phyloP scores from a whole-genome alignment of 2,113 vertebrate genomes.

The Girardinichthys multiradiatus region DNA sequence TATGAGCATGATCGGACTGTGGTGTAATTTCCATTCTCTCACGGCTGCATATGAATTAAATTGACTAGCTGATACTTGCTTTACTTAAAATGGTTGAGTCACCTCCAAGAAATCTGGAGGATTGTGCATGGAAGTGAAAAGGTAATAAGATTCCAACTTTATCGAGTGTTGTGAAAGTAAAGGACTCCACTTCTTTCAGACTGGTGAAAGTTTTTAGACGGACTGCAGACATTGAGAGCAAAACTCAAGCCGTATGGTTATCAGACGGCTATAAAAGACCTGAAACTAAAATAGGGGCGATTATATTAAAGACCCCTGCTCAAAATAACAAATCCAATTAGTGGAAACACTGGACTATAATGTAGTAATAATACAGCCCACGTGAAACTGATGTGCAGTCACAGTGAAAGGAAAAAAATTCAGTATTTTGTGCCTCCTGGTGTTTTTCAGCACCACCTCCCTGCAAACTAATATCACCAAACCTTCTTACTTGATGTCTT shows the following conservation, averaged over 20 bases:
- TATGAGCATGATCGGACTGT: constrained; percentile 10
- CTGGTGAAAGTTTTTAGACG: background rate
- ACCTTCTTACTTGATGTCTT: background rate
- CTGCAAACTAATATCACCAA: background rate
- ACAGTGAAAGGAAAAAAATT: background rate
- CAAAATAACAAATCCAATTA: background rate
- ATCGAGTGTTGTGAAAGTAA: background rate
- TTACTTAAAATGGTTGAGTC: background rate
- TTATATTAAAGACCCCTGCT: background rate
- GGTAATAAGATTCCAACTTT: background rate
- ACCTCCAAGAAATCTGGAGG: background rate
- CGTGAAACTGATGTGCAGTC: background rate
- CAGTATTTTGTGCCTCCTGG: background rate
- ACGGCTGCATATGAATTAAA: background rate
- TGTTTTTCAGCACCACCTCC: background rate
- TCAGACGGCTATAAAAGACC: background rate
- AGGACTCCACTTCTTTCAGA: background rate
- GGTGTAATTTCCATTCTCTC: background rate
- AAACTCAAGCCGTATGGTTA: background rate
- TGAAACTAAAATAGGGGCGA: background rate
- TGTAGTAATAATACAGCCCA: background rate
- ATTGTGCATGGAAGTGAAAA: background rate
- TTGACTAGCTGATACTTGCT: constrained; percentile 6
- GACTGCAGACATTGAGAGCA: too few relatives aligned
- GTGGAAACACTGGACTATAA: background rate